Percentiles rank a stretch among this genome's conserved stretches.
Conservation (phyloP, 2,797 vertebrate genomes). For the Chelidonichthys spinosus region DNA sequence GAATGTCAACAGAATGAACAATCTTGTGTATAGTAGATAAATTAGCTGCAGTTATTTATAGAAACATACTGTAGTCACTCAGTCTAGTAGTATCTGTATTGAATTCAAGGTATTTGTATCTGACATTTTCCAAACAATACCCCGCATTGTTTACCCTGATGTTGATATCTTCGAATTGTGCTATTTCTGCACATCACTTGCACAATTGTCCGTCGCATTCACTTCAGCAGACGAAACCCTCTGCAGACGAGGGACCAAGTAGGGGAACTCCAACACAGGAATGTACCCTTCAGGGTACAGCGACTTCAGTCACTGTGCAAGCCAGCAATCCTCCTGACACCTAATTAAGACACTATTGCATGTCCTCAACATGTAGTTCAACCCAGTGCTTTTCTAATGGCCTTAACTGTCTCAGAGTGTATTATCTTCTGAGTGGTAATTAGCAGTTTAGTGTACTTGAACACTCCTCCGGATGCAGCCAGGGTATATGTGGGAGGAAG, state of each 20-base stretch:
- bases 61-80: too few relatives aligned
- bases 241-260: background rate
- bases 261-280: background rate
- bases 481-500: constrained; percentile 17
- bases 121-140: too few relatives aligned
- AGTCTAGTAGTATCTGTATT: too few relatives aligned
- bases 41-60: too few relatives aligned
- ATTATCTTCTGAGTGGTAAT: constrained; percentile 52
- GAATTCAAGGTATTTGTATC: too few relatives aligned
- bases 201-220: background rate
- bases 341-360: constrained; percentile 35
- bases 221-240: constrained; percentile 1
- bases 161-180: background rate
- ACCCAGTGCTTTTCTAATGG: background rate
- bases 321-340: constrained; percentile 26
- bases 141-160: background rate
- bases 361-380: background rate
- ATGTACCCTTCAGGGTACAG: background rate
- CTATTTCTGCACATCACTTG: background rate
- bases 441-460: constrained; percentile 31
- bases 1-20: too few relatives aligned
- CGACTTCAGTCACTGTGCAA: constrained; percentile 7
- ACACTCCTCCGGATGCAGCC: constrained; percentile 29
- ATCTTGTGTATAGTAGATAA: too few relatives aligned
- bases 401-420: constrained; percentile 17